Evolutionary conservation across 2,113 vertebrate genomes (phyloP).

Genomic region (Willisornis vidua): DNA sequence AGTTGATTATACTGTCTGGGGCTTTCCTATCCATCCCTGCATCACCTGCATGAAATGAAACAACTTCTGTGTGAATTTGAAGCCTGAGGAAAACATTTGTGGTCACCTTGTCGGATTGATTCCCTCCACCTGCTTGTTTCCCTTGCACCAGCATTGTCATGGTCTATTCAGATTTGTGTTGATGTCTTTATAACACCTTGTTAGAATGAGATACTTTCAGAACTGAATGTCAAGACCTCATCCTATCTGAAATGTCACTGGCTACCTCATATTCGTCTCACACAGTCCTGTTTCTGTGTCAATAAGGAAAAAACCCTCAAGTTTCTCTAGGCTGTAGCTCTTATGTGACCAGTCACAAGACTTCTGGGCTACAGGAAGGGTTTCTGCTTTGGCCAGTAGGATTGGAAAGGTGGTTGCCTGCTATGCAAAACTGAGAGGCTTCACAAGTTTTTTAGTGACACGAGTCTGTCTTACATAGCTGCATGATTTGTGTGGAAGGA

Average conservation of each 20-base stretch:
- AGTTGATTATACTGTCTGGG: not conserved
- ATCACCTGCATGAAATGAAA: not conserved
- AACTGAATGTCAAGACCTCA: not conserved
- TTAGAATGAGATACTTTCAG: not conserved
- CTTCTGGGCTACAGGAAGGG: not conserved
- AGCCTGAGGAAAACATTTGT: not conserved
- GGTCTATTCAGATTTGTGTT: not conserved
- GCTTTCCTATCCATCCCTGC: not conserved
- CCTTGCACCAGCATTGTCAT: not conserved
- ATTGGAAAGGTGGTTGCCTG: not conserved
- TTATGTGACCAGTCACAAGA: not conserved
- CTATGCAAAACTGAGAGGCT: not conserved
- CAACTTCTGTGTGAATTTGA: not conserved
- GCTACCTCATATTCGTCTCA: not conserved
- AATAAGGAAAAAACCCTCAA: not conserved
- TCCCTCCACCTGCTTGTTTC: not conserved
- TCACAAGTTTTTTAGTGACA: not conserved
- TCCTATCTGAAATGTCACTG: not conserved
- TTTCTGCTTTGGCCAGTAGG: not conserved
- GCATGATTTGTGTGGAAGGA: not conserved
- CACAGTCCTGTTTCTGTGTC: not conserved
- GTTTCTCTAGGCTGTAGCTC: not conserved
- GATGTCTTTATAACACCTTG: not conserved
- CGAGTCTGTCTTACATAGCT: not conserved
- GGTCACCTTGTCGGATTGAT: rapidly evolving